Evolutionary conservation across 2,888 invertebrate species (phyloP), one percentile per base, ranked within the genome.

Genomic region (Agapostemon virescens): DNA sequence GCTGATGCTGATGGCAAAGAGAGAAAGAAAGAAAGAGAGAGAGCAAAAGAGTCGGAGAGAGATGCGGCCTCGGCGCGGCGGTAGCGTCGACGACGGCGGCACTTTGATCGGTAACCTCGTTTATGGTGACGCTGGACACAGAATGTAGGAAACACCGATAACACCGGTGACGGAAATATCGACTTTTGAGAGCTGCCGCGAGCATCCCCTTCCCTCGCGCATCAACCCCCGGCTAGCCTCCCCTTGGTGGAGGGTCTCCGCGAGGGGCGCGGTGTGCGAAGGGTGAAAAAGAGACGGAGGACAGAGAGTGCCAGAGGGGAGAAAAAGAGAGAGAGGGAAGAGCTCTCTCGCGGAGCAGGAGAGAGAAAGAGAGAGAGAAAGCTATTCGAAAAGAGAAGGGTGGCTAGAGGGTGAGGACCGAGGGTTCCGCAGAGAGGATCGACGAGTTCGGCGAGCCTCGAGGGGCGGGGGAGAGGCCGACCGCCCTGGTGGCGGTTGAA

Each of bases 401-500:
- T 17, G 55, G 67, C 26, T 49, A 23, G 74, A 36, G 73, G 73
- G 70, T 40, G 79, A 74, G 74, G 71, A 67, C 55, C 67, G 64
- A 77, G 69, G 70, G 83, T 69, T 63, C 74, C 77, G 72, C 74
- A 80, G 81, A 77, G 85, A 84, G 86, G 86, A 83, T 81, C 86
- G 80, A 86, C 80, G 83, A 84, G 81, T 80, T 79, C 78, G 68
- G 79, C 58, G 82, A 84, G 82, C 71, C 66, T 77, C 83, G 86
- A 45, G 23, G 81, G 67, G 71, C 58, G 42, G 61, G 81, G 84
- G 83, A 80, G 83, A 82, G 76, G 85, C 76, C 85, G 82, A 87
- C 88, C 86, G 90, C 89, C 88, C 91, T 91, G 92, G 92, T 90
- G 92, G 91, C 88, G 91, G 92, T 92, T 92, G 92, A 92, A 93